phyloP scores from a whole-genome alignment of 2,888 invertebrate species.

The Pandemis cinnamomeana region DNA sequence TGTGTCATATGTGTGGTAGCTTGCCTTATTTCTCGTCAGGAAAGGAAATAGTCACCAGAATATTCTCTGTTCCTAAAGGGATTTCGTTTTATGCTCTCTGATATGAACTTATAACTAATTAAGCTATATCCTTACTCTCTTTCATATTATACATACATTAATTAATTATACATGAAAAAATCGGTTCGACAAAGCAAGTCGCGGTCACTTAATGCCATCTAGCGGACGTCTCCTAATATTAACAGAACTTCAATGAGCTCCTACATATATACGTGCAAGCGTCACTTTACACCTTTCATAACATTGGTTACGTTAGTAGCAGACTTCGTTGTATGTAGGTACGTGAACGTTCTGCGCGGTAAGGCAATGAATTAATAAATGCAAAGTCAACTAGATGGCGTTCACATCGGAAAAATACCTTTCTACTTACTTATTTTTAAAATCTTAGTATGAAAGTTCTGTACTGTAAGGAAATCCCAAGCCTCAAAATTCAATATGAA shows the following conservation, averaged over 20 bases:
- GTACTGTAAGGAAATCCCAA: neutral
- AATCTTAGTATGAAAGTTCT: too few relatives aligned
- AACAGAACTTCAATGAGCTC: slow-evolving; percentile 8
- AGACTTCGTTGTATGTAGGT: neutral
- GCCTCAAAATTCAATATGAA: neutral
- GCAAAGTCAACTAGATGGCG: slow-evolving; percentile 33
- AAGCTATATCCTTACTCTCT: neutral
- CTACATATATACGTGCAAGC: neutral
- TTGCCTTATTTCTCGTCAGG: neutral
- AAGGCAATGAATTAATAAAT: slow-evolving; percentile 15
- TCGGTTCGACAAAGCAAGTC: neutral
- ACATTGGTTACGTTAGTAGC: slow-evolving; percentile 8
- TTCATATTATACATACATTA: neutral
- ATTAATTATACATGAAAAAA: neutral
- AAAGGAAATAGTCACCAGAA: neutral
- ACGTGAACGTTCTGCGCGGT: neutral
- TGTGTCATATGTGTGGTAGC: neutral
- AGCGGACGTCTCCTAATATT: slow-evolving; percentile 20
- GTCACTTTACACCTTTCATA: slow-evolving; percentile 8
- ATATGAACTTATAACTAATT: neutral
- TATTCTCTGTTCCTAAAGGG: neutral
- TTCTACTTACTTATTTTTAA: neutral
- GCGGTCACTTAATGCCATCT: slow-evolving; percentile 28
- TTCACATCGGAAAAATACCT: neutral
- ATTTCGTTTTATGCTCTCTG: neutral